A percentile compares a stretch with the other conserved stretches of the same genome.
Evolutionary conservation across 2,113 vertebrate genomes (phyloP).

Genomic region (Opisthocomus hoazin): DNA sequence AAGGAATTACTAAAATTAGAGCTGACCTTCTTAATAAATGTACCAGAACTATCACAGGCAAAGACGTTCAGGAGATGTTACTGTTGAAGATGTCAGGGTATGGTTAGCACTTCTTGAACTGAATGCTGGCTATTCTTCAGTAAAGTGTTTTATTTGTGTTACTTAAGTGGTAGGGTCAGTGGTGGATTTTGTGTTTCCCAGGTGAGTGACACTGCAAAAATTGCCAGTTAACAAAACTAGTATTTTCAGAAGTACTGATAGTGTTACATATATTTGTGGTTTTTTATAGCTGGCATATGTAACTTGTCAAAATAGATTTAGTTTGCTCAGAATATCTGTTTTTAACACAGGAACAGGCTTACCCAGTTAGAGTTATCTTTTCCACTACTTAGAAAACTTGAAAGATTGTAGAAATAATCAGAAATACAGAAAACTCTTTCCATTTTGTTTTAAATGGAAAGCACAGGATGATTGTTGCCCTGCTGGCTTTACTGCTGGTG

Average conservation of each 20-base stretch:
- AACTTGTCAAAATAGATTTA: background rate
- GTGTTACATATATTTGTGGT: background rate
- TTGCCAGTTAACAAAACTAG: background rate
- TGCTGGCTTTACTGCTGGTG: background rate
- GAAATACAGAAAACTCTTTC: background rate
- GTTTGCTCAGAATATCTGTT: background rate
- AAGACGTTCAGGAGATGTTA: constrained; percentile 7
- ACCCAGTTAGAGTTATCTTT: background rate
- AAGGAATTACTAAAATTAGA: constrained; percentile 60
- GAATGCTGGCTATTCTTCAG: background rate
- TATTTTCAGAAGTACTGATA: background rate
- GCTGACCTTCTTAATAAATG: constrained; percentile 61
- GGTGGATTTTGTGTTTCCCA: background rate
- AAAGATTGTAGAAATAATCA: background rate
- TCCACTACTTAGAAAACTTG: background rate
- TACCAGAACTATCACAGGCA: constrained; percentile 28
- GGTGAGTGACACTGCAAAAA: background rate
- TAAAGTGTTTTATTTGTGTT: background rate
- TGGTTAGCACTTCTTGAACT: background rate
- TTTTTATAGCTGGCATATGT: background rate
- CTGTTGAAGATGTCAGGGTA: background rate
- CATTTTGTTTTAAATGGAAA: background rate
- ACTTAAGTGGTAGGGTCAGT: background rate
- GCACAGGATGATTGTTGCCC: background rate
- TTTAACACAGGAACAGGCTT: background rate